These are phyloP conservation scores for Drosophila watanabei DNA, from an alignment of 1,140 invertebrate genomes.

Conservation along the genomic window DNA sequence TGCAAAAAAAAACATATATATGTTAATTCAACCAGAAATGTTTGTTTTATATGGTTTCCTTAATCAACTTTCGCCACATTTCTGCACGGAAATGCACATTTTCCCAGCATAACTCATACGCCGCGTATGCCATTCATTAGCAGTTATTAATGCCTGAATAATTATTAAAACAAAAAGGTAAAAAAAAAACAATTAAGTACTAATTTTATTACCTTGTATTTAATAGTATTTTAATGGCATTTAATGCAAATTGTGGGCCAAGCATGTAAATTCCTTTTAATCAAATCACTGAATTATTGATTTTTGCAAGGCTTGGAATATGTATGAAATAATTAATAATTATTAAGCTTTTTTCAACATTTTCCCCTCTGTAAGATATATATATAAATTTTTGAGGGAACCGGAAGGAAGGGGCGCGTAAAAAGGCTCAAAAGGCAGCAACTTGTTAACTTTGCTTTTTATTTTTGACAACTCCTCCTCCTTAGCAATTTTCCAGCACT, in stretches of 20 bases:
- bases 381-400: slow-evolving; percentile 1
- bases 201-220: slow-evolving; percentile 5
- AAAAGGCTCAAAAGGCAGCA: slow-evolving; percentile 54
- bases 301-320: neutral
- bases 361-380: slow-evolving; percentile 12
- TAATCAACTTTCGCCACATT: neutral
- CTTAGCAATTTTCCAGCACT: slow-evolving; percentile 12
- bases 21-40: slow-evolving; percentile 4
- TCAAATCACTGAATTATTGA: neutral
- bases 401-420: slow-evolving; percentile 2
- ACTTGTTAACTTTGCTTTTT: slow-evolving; percentile 82
- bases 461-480: slow-evolving; percentile 57
- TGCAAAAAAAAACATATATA: no score
- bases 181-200: neutral
- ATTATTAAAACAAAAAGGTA: slow-evolving; percentile 4
- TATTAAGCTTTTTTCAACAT: neutral
- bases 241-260: neutral
- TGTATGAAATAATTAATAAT: neutral
- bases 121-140: neutral
- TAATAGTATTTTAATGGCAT: slow-evolving; percentile 5
- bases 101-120: slow-evolving; percentile 9
- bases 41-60: neutral
- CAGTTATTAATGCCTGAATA: neutral
- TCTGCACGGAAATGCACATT: slow-evolving; percentile 3
- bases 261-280: slow-evolving; percentile 7